Evolutionary conservation across 2,797 vertebrate genomes (phyloP), one percentile per base, ranked within the genome.

Genomic region (Rhinophrynus dorsalis): DNA sequence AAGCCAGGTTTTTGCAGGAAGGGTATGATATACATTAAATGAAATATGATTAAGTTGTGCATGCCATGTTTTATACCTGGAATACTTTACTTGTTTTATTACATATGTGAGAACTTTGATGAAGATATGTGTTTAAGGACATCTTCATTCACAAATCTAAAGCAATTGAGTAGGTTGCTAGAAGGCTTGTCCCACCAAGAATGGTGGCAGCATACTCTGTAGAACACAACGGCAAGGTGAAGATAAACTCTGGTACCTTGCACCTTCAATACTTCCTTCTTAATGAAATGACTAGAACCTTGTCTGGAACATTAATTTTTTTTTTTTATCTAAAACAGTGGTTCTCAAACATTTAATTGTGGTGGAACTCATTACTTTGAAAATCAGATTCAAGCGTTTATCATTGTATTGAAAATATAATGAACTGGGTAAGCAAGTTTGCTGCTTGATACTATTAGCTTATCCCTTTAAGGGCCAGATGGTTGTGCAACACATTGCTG

Each of bases 261-360:
- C 17, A 32, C n/a, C 33, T 45, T 12, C 5, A 27, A 33, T 6
- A 55, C n/a, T 42, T 38, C 38, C 20, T 37, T 47, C 10, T 20
- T 26, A 33, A 15, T 71, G 1, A 72, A 57, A 57, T 57, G 47
- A n/a, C 6, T 56, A 72, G 63, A 70, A 51, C 45, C 45, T 59
- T 29, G 24, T 12, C 23, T 27, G 5, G 6, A 27, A 11, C 8
- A 5, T n/a, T n/a, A n/a, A n/a, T n/a, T 13, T 51, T 1, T 27
- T 51, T 29, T n/a, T 29, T 8, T 3, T 20, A 44, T 18, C 47
- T 69, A 69, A 62, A 61, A 61, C n/a, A n/a, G n/a, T n/a, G n/a
- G n/a, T n/a, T n/a, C n/a, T n/a, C n/a, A n/a, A n/a, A n/a, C n/a
- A n/a, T n/a, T n/a, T n/a, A n/a, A n/a, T n/a, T n/a, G n/a, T n/a